phyloP scores from a whole-genome alignment of 2,888 invertebrate species.

The Lithophane leautieri region DNA sequence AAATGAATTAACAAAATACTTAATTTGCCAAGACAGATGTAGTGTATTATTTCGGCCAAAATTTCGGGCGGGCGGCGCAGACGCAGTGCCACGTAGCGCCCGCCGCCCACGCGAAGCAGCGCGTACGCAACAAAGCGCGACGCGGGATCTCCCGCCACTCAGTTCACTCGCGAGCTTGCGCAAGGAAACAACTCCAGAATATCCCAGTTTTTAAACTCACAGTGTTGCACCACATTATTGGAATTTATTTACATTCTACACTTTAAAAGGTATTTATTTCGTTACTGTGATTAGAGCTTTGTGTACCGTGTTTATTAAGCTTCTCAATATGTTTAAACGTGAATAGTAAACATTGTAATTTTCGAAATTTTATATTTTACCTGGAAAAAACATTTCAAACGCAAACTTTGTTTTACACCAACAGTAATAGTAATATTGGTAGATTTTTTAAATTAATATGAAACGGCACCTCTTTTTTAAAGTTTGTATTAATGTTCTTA shows the following conservation, averaged over 20 bases:
- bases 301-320: conserved; percentile 4
- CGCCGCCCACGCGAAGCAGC: conserved; percentile 84
- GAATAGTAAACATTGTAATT: background rate
- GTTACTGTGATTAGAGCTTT: conserved; percentile 24
- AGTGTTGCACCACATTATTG: conserved; percentile 58
- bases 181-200: conserved; percentile 78
- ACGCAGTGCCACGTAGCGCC: conserved; percentile 68
- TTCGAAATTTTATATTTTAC: background rate
- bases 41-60: conserved; percentile 77
- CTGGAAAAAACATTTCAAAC: background rate
- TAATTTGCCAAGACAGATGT: conserved; percentile 86
- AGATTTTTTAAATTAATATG: background rate
- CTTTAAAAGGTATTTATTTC: conserved; percentile 71
- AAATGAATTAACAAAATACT: conserved; percentile 78
- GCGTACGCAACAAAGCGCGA: conserved; percentile 81
- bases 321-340: conserved; percentile 6
- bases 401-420: background rate
- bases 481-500: background rate
- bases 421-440: background rate
- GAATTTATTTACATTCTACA: conserved; percentile 62
- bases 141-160: conserved; percentile 74
- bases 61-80: conserved; percentile 74
- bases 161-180: conserved; percentile 84
- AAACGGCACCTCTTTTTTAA: background rate
- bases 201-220: conserved; percentile 46